Conservation (phyloP, 2,888 invertebrate species). For the Fragum sueziense region DNA sequence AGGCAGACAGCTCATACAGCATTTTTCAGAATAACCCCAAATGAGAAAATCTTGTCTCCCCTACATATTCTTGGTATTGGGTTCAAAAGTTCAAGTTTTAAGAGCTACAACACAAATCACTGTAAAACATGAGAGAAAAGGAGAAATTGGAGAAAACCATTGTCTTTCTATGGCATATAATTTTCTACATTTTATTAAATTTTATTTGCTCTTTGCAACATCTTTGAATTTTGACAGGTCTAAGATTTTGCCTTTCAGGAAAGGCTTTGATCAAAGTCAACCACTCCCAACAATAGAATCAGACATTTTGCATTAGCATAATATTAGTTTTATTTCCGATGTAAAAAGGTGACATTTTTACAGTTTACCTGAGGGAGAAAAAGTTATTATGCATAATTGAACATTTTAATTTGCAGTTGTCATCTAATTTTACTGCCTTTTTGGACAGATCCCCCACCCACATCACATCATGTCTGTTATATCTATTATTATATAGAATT, state of each 20-base stretch:
- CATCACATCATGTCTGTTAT: neutral
- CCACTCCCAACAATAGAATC: neutral
- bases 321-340: neutral
- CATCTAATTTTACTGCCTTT: neutral
- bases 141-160: too few species aligned
- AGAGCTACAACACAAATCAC: too few species aligned
- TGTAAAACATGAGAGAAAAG: too few species aligned
- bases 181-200: neutral
- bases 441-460: neutral
- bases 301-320: neutral
- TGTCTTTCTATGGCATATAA: too few species aligned
- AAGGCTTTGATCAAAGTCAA: neutral
- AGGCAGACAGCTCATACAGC: neutral
- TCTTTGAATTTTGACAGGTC: neutral
- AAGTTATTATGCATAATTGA: slow-evolving; percentile 1
- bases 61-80: too few species aligned
- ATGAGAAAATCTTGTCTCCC: too few species aligned
- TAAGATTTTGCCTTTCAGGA: neutral
- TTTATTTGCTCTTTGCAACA: neutral
- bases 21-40: neutral
- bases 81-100: too few species aligned
- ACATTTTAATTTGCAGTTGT: slow-evolving; percentile 8
- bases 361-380: neutral
- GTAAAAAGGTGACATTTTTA: neutral
- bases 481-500: neutral